Conservation (phyloP, 2,888 invertebrate species). For the Philopedon plagiatum region DNA sequence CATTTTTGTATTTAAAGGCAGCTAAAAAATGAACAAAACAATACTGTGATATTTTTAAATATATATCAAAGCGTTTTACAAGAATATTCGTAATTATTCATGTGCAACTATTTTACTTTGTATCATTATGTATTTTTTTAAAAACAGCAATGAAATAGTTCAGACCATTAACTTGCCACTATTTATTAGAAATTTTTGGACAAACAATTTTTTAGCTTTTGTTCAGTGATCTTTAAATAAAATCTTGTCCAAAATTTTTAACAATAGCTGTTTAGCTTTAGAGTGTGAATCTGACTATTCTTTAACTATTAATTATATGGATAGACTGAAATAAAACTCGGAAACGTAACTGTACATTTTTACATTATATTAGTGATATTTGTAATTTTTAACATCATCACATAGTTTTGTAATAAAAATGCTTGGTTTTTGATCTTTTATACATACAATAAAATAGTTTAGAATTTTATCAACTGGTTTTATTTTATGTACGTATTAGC, state of each 20-base stretch:
- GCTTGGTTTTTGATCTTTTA: constrained; percentile 30
- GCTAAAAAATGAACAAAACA: constrained; percentile 23
- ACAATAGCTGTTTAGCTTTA: constrained; percentile 1
- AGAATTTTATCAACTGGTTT: not conserved
- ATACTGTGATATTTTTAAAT: constrained; percentile 30
- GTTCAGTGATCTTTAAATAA: no score
- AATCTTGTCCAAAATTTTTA: not conserved
- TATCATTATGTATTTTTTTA: not conserved
- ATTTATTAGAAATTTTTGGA: not conserved
- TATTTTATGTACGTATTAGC: not conserved
- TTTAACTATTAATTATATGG: not conserved
- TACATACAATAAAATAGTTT: constrained; percentile 21
- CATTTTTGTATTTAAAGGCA: constrained; percentile 12
- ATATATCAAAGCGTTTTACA: not conserved
- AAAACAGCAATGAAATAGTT: not conserved
- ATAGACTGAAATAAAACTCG: constrained; percentile 10
- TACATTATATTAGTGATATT: constrained; percentile 10
- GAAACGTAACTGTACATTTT: not conserved
- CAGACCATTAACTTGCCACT: constrained; percentile 8
- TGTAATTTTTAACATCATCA: constrained; percentile 20
- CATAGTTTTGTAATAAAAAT: constrained; percentile 20
- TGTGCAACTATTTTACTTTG: not conserved
- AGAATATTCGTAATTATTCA: not conserved
- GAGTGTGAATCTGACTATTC: not conserved
- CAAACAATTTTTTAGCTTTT: constrained; percentile 6